phyloP scores from a whole-genome alignment of 2,113 vertebrate genomes.

The Myocastor coypus region DNA sequence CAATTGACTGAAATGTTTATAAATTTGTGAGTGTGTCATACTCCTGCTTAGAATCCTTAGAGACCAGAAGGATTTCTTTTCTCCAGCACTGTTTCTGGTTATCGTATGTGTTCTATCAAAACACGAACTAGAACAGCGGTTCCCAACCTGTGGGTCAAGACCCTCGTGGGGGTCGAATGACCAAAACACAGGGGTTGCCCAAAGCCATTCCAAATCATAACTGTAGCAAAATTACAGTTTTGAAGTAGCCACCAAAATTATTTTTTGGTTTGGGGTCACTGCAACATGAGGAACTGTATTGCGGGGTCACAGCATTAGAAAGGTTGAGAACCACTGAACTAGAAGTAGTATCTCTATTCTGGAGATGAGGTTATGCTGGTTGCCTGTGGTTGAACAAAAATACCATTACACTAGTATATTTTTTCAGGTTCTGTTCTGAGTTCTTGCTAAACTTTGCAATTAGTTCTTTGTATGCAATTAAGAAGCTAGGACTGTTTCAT shows the following conservation, averaged over 20 bases:
- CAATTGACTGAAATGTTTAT: not conserved
- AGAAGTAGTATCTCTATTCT: not conserved
- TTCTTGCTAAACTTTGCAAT: conserved; percentile 34
- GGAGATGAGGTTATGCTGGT: conserved; percentile 8
- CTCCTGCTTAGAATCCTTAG: not conserved
- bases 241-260: too few species aligned
- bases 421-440: not conserved
- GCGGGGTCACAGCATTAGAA: too few species aligned
- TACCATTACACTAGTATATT: not conserved
- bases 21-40: conserved; percentile 7
- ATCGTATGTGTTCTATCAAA: not conserved
- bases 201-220: too few species aligned
- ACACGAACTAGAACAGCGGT: not conserved
- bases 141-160: too few species aligned
- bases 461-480: conserved; percentile 29
- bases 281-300: too few species aligned
- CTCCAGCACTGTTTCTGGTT: not conserved
- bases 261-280: too few species aligned
- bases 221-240: too few species aligned
- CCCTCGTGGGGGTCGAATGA: too few species aligned
- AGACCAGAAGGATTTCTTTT: conserved; percentile 24
- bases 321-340: too few species aligned
- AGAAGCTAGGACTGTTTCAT: not conserved
- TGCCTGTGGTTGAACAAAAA: conserved; percentile 4
- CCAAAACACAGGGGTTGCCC: too few species aligned